Conservation (phyloP, 1,140 invertebrate genomes). For the Neelides sp. region DNA sequence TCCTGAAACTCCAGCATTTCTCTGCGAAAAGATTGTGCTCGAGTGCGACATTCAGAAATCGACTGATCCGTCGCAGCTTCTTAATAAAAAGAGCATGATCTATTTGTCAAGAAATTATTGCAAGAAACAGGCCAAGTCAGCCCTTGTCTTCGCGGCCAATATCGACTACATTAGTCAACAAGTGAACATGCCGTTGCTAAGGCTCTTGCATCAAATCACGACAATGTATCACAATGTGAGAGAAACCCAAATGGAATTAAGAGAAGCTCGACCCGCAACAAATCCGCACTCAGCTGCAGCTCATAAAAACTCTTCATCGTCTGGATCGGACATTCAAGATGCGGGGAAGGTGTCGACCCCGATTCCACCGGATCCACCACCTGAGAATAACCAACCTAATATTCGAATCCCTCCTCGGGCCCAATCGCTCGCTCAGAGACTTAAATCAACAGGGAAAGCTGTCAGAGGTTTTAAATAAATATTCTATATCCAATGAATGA, state of each 20-base stretch:
- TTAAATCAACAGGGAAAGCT: slow-evolving; percentile 66
- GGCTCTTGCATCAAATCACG: slow-evolving; percentile 87
- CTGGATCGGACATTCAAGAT: slow-evolving; percentile 20
- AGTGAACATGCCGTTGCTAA: slow-evolving; percentile 86
- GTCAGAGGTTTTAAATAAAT: slow-evolving; percentile 47
- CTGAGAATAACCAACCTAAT: too few species aligned
- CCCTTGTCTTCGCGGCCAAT: slow-evolving; percentile 74
- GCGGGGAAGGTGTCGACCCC: neutral
- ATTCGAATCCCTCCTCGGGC: too few species aligned
- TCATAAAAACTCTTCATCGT: slow-evolving; percentile 29
- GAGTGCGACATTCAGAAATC: slow-evolving; percentile 80
- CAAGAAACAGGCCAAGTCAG: slow-evolving; percentile 76
- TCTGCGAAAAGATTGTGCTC: slow-evolving; percentile 78
- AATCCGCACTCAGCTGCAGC: slow-evolving; percentile 34
- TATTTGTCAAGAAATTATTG: slow-evolving; percentile 73
- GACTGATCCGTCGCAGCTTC: slow-evolving; percentile 74
- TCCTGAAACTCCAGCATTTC: slow-evolving; percentile 72
- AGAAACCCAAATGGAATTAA: slow-evolving; percentile 77
- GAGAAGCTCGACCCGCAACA: slow-evolving; percentile 52
- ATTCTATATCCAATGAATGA: neutral
- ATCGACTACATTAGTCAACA: slow-evolving; percentile 78
- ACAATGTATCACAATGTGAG: slow-evolving; percentile 97
- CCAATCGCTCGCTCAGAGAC: slow-evolving; percentile 73
- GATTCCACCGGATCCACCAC: neutral
- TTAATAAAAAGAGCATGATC: slow-evolving; percentile 63